Percentiles rank a stretch among this genome's conserved stretches.
These are phyloP conservation scores for Terrapene triunguis DNA, from an alignment of 2,113 vertebrate species.

Conservation along the genomic window DNA sequence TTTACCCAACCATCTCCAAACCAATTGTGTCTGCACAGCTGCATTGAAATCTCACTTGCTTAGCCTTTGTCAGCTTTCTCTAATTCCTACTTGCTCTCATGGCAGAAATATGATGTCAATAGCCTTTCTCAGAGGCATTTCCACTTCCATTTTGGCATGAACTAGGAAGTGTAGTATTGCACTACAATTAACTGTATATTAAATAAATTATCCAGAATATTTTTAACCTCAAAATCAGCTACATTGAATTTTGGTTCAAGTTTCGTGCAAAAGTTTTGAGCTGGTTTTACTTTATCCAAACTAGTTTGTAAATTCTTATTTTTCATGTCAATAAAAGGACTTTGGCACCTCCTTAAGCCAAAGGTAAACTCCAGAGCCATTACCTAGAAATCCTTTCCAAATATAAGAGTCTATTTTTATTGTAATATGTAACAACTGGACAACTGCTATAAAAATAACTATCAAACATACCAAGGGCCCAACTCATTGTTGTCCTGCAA, in stretches of 20 bases:
- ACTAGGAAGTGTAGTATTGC: not conserved
- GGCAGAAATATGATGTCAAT: not conserved
- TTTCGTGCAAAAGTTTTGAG: not conserved
- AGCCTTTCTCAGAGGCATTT: not conserved
- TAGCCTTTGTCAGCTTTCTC: not conserved
- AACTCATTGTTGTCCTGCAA: not conserved
- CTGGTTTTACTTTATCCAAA: not conserved
- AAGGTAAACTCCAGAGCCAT: not conserved
- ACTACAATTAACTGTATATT: not conserved
- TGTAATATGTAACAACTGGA: not conserved
- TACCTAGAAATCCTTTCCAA: not conserved
- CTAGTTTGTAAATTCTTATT: not conserved
- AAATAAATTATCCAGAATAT: not conserved
- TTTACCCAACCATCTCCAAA: conserved; percentile 11
- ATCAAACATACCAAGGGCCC: rapidly evolving
- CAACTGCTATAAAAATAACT: not conserved
- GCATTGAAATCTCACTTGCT: not conserved
- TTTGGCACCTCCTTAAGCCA: not conserved
- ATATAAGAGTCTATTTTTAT: not conserved
- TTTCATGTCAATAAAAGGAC: not conserved
- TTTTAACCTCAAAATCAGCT: not conserved
- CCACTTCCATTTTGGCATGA: not conserved
- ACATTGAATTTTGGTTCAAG: not conserved
- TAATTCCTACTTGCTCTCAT: not conserved
- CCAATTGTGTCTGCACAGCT: not conserved